Evolutionary conservation across 2,888 invertebrate species (phyloP).

Genomic region (Choreutis nemorana): DNA sequence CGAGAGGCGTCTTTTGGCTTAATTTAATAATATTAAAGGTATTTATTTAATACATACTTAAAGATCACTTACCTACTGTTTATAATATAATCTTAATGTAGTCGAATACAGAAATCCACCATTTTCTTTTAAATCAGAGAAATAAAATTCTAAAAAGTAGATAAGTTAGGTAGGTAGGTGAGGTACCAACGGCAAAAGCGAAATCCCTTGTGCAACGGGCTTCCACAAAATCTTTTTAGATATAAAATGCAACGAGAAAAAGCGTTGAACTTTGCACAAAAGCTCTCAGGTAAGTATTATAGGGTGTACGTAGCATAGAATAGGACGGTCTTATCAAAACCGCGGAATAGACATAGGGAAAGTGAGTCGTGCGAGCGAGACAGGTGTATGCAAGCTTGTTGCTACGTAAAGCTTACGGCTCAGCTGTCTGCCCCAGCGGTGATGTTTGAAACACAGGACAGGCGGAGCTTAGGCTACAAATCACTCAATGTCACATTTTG

Average conservation of each 20-base stretch:
- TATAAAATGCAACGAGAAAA: constrained; percentile 51
- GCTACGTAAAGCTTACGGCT: constrained; percentile 56
- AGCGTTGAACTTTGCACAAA: constrained; percentile 63
- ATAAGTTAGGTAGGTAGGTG: too few species aligned
- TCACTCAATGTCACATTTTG: constrained; percentile 69
- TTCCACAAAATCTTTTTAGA: constrained; percentile 45
- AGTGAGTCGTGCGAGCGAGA: constrained; percentile 39
- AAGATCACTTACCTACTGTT: too few species aligned
- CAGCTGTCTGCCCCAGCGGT: constrained; percentile 64
- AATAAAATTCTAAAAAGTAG: too few species aligned
- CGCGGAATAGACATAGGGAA: constrained; percentile 35
- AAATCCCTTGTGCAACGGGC: constrained; percentile 30
- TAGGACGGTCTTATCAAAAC: constrained; percentile 45
- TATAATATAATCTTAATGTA: too few species aligned
- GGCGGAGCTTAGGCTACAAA: constrained; percentile 69
- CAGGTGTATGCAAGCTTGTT: constrained; percentile 42
- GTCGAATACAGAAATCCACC: too few species aligned
- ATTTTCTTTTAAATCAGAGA: too few species aligned
- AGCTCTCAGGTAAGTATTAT: constrained; percentile 62
- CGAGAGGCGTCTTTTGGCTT: too few species aligned
- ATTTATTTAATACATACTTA: too few species aligned
- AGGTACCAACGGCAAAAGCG: too few species aligned
- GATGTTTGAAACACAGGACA: constrained; percentile 69
- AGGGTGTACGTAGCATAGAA: constrained; percentile 54
- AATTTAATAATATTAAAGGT: too few species aligned